A percentile compares a stretch with the other conserved stretches of the same genome.
Evolutionary conservation across 2,113 vertebrate species (phyloP).

Genomic region (Motacilla alba): DNA sequence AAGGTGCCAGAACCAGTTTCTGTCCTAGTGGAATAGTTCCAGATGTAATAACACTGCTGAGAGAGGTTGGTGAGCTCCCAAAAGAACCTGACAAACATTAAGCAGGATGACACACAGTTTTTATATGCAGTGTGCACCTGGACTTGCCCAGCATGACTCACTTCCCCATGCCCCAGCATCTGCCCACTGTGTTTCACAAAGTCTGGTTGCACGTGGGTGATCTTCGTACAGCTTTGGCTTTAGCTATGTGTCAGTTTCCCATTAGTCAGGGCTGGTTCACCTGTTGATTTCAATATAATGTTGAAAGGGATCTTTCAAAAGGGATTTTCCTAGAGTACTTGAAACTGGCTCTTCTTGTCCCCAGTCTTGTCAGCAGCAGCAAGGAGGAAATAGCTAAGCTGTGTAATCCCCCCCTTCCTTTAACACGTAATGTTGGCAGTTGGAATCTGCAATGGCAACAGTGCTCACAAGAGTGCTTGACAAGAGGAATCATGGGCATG

Average conservation of each 20-base stretch:
- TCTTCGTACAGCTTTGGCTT: not conserved
- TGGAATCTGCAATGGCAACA: not conserved
- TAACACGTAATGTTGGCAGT: not conserved
- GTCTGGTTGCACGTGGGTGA: not conserved
- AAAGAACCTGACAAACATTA: not conserved
- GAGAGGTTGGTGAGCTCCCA: not conserved
- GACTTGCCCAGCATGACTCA: not conserved
- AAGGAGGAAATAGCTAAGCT: not conserved
- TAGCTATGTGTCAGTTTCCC: not conserved
- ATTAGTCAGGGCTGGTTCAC: not conserved
- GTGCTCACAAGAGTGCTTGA: not conserved
- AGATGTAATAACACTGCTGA: accelerated
- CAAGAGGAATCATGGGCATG: not conserved
- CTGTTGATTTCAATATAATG: not conserved
- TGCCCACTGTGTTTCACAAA: not conserved
- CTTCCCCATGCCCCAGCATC: not conserved
- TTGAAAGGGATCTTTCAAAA: not conserved
- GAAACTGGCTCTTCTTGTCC: not conserved
- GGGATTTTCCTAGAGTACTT: not conserved
- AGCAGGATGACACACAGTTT: not conserved
- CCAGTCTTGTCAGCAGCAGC: not conserved
- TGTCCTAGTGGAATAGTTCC: not conserved
- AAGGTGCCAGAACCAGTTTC: not conserved
- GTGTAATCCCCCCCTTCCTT: not conserved
- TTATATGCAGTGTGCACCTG: not conserved